Base-by-base conservation (phyloP, 1,140 invertebrate species). In the Linepithema humile region DNA sequence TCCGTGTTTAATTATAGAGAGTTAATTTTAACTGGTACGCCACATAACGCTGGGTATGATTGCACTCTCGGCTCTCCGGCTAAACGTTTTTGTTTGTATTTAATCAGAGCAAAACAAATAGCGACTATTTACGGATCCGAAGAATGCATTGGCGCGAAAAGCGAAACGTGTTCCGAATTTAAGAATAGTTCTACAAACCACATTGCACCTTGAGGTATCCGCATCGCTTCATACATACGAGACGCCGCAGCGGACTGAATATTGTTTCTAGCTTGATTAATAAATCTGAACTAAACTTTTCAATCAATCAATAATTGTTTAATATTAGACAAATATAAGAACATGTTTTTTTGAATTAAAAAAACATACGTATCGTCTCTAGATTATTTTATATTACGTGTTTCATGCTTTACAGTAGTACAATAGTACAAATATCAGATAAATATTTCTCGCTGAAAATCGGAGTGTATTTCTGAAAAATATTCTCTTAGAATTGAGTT, bases 1-100 rank as follows among this genome's bases (percentile, higher is more conserved):
- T 67, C 86, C 83, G 77, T 91, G 91, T 93, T 93, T 93, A 93
- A 93, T 93, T 93, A 93, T 93, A 89, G 92, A 92, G 89, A 91
- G 91, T 93, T 92, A 91, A 93, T 93, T 93, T 90, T 86, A 88
- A 82, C 87, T 80, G 85, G 88, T 86, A 91, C 40, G 15, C 43
- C 26, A 55, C 67, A 60, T 67, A 74, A 86, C 65, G 43, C 62
- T 29, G 53, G 60, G 57, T 69, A 77, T 43, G 77, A 55, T 60
- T 77, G 62, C 67, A 65, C 48, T n/a, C n/a, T n/a, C 57, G 69
- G 10, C 78, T 60, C 74, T 87, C 86, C n/a, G 64, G 48, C 55
- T 70, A 83, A 84, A 87, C 82, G 59, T 62, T 85, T 83, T 70
- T 74, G 55, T 86, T 88, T 86, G 35, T 83, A 75, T 48, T 85